phyloP scores from a whole-genome alignment of 2,888 invertebrate species.

The Ormia ochracea region DNA sequence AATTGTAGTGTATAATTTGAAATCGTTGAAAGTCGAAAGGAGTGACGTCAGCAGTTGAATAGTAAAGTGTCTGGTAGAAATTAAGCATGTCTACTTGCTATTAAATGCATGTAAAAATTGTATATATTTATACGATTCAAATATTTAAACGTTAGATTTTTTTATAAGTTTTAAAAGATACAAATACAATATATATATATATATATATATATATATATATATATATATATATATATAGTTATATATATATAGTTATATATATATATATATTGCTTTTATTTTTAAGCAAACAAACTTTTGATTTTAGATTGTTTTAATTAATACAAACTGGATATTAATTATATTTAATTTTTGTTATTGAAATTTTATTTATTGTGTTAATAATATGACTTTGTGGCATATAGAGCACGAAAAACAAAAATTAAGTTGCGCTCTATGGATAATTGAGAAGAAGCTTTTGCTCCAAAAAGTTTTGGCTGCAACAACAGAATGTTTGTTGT shows the following conservation, averaged over 20 bases:
- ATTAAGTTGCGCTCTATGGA: too few relatives aligned
- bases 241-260: too few relatives aligned
- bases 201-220: too few relatives aligned
- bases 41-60: constrained; percentile 1
- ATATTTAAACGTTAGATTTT: neutral
- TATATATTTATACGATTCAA: neutral
- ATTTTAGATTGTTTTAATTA: neutral
- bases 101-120: too few relatives aligned
- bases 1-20: neutral
- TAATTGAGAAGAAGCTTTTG: too few relatives aligned
- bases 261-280: too few relatives aligned
- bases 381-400: neutral
- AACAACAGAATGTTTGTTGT: too few relatives aligned
- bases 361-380: neutral
- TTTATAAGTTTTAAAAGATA: neutral
- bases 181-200: too few relatives aligned
- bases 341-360: neutral
- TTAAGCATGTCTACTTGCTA: neutral
- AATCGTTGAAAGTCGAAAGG: neutral
- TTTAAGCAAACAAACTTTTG: neutral
- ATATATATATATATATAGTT: too few relatives aligned
- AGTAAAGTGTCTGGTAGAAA: neutral
- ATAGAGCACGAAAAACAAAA: too few relatives aligned
- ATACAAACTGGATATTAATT: neutral
- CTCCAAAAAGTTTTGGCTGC: too few relatives aligned